These are phyloP conservation scores for Parnassius apollo DNA, from an alignment of 2,888 invertebrate species.

Conservation along the genomic window DNA sequence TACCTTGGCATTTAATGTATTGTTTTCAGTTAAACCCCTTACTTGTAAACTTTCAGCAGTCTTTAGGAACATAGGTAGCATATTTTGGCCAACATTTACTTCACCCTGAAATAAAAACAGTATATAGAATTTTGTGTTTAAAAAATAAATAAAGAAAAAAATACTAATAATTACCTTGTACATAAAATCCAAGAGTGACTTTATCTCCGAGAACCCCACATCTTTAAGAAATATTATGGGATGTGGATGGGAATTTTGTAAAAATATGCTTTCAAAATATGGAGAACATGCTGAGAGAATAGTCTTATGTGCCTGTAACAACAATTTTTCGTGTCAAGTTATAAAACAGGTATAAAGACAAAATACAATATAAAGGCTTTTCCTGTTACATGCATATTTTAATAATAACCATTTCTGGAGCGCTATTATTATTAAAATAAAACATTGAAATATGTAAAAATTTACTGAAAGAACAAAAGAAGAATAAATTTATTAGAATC, in stretches of 20 bases:
- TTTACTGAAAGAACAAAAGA: no score
- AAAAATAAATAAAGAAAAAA: not conserved
- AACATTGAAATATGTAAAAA: no score
- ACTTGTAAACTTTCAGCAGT: conserved; percentile 95
- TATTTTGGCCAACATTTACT: conserved; percentile 95
- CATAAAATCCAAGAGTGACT: conserved; percentile 95
- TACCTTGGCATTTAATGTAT: conserved; percentile 82
- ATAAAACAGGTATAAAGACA: conserved; percentile 28
- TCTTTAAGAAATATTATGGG: conserved; percentile 96
- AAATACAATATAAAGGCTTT: conserved; percentile 57
- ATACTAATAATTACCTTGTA: conserved; percentile 85
- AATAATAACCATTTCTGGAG: conserved; percentile 51
- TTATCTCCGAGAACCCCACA: conserved; percentile 94
- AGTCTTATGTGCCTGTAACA: conserved; percentile 92
- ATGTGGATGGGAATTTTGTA: conserved; percentile 93
- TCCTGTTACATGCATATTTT: conserved; percentile 46
- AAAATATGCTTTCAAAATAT: conserved; percentile 95
- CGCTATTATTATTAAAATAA: conserved; percentile 67
- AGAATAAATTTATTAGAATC: no score
- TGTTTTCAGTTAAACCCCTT: conserved; percentile 93
- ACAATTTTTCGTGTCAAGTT: not conserved
- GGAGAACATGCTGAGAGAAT: conserved; percentile 96
- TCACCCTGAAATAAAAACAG: conserved; percentile 79
- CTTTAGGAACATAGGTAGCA: conserved; percentile 94
- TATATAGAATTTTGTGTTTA: conserved; percentile 14